A percentile compares a stretch with the other conserved stretches of the same genome.
Conservation (phyloP, 2,797 vertebrate genomes). For the Tokudaia muenninki region DNA sequence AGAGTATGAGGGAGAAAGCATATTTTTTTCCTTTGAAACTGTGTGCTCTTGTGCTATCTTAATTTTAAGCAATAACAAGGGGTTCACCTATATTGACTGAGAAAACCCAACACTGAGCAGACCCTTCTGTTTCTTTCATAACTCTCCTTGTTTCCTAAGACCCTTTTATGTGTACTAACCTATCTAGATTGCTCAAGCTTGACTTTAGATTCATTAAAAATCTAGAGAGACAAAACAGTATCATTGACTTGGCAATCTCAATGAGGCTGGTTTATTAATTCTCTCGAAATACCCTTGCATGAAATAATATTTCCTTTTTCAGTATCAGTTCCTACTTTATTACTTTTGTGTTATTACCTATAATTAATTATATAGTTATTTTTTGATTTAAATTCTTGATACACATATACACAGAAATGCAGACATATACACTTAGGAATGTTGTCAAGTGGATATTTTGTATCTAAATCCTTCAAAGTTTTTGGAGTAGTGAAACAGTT, state of each 20-base stretch:
- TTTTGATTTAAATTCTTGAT: background rate
- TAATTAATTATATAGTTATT: background rate
- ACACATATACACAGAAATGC: background rate
- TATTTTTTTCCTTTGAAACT: background rate
- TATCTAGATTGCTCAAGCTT: background rate
- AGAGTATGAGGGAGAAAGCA: conserved; percentile 7
- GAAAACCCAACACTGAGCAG: background rate
- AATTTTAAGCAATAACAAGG: background rate
- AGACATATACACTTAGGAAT: background rate
- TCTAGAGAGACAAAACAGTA: background rate
- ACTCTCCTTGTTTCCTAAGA: background rate
- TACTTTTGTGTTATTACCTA: background rate
- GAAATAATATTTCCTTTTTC: background rate
- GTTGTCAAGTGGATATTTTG: background rate
- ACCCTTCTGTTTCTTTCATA: background rate
- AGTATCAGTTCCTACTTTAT: background rate
- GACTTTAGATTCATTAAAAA: background rate
- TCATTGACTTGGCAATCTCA: background rate
- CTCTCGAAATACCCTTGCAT: background rate
- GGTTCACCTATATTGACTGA: background rate
- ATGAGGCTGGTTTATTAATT: conserved; percentile 45
- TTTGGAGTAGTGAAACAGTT: background rate
- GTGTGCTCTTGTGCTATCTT: background rate
- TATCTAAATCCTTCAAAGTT: background rate
- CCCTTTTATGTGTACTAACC: background rate